A percentile compares a stretch with the other conserved stretches of the same genome.
phyloP scores from a whole-genome alignment of 1,140 invertebrate genomes.

The Bicyclus anynana region DNA sequence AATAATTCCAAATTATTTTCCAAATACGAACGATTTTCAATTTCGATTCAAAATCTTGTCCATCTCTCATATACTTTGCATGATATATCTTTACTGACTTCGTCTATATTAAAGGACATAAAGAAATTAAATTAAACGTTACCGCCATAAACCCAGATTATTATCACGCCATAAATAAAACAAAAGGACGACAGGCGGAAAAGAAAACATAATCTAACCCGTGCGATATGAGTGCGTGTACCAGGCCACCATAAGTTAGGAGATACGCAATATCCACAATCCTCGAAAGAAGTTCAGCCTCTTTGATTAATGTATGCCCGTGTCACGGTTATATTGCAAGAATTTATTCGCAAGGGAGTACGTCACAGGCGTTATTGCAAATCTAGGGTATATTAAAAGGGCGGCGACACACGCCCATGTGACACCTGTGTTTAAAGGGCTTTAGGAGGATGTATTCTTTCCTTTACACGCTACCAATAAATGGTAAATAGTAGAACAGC shows the following conservation, averaged over 20 bases:
- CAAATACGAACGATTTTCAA: too few species aligned
- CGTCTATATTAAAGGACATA: not conserved
- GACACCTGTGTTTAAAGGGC: conserved; percentile 42
- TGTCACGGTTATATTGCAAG: conserved; percentile 62
- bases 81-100: too few species aligned
- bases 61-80: too few species aligned
- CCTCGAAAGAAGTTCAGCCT: conserved; percentile 48
- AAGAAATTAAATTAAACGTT: conserved; percentile 11
- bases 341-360: conserved; percentile 49
- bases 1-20: too few species aligned
- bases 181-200: conserved; percentile 32
- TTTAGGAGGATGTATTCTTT: conserved; percentile 22
- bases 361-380: conserved; percentile 63
- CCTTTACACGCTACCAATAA: conserved; percentile 10
- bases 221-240: conserved; percentile 43
- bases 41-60: too few species aligned
- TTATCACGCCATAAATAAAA: conserved; percentile 36
- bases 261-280: conserved; percentile 52
- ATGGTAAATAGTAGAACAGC: conserved; percentile 4
- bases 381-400: conserved; percentile 70
- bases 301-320: conserved; percentile 65
- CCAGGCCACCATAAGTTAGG: conserved; percentile 59
- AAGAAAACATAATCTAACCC: conserved; percentile 38
- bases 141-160: conserved; percentile 25
- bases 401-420: conserved; percentile 43